Percentiles rank a stretch among this genome's conserved stretches.
Conservation (phyloP, 2,888 invertebrate species). For the Caenorhabditis sulstoni region DNA sequence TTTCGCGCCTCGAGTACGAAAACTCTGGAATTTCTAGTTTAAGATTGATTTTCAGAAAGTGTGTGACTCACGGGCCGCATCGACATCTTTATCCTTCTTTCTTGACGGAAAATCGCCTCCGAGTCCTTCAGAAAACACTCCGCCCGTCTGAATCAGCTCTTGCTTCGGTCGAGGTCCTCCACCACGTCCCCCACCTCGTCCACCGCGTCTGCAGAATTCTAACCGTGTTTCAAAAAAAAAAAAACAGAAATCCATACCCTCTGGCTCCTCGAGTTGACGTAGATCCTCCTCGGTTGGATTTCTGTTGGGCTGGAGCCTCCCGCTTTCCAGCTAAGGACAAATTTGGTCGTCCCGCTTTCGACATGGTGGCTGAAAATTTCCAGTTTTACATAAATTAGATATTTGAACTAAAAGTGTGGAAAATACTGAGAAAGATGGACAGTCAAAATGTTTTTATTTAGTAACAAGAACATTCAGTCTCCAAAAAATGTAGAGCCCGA, state of each 20-base stretch:
- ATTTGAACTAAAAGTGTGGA: no score
- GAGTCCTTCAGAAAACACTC: slow-evolving; percentile 66
- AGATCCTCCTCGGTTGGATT: slow-evolving; percentile 17
- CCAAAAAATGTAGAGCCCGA: neutral
- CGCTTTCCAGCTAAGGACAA: slow-evolving; percentile 65
- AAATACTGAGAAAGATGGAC: no score
- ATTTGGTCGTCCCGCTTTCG: slow-evolving; percentile 63
- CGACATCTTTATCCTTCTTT: slow-evolving; percentile 34
- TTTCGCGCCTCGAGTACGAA: slow-evolving; percentile 7
- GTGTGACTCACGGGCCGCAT: slow-evolving; percentile 32
- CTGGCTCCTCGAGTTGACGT: slow-evolving; percentile 35
- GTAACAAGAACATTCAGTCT: no score
- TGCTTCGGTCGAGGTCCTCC: slow-evolving; percentile 35
- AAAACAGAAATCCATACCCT: slow-evolving; percentile 27
- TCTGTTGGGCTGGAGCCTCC: slow-evolving; percentile 42
- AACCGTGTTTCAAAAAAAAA: neutral
- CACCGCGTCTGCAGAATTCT: slow-evolving; percentile 38
- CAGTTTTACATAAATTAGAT: neutral
- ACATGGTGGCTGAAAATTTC: slow-evolving; percentile 32
- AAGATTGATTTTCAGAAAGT: neutral
- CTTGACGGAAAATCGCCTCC: slow-evolving; percentile 49
- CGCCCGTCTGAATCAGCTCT: slow-evolving; percentile 66
- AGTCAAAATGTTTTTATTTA: no score
- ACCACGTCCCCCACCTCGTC: slow-evolving; percentile 37
- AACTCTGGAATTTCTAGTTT: slow-evolving; percentile 23